Conservation (phyloP, 2,797 vertebrate species). For the Hemibagrus guttatus region DNA sequence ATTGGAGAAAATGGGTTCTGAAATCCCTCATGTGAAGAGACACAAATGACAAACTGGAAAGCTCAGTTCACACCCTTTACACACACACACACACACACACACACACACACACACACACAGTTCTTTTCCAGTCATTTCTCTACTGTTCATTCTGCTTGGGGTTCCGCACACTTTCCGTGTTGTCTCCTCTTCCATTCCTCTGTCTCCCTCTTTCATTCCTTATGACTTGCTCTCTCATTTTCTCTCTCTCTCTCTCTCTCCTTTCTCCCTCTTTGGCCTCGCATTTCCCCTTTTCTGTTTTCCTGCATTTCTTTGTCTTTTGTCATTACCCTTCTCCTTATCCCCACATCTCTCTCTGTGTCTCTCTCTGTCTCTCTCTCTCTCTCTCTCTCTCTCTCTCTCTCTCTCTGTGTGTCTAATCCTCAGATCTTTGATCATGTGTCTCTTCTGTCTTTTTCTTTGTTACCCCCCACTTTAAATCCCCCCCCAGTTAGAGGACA, state of each 20-base stretch:
- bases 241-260: constrained; percentile 4
- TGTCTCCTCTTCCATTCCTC: constrained; percentile 26
- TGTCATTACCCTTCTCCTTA: constrained; percentile 63
- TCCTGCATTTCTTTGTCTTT: constrained; percentile 47
- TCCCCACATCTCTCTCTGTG: constrained; percentile 56
- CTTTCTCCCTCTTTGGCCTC: neutral
- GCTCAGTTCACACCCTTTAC: constrained; percentile 49
- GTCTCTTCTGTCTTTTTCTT: constrained; percentile 40
- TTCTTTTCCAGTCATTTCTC: constrained; percentile 25
- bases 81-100: constrained; percentile 27
- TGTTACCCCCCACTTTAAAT: constrained; percentile 29
- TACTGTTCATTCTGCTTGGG: constrained; percentile 18
- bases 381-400: constrained; percentile 25
- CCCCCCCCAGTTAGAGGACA: constrained; percentile 61
- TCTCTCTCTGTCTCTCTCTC: constrained; percentile 1
- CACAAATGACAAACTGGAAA: constrained; percentile 63
- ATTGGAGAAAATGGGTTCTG: constrained; percentile 48
- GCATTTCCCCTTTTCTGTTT: constrained; percentile 10
- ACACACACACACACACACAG: constrained; percentile 19
- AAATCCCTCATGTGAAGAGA: constrained; percentile 63
- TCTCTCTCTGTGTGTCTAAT: constrained; percentile 40
- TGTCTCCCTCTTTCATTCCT: constrained; percentile 10
- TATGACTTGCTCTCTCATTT: neutral
- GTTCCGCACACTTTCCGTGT: constrained; percentile 12
- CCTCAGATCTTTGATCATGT: constrained; percentile 43